Base-by-base conservation (phyloP, 2,797 vertebrate genomes). In the Amazona ochrocephala region DNA sequence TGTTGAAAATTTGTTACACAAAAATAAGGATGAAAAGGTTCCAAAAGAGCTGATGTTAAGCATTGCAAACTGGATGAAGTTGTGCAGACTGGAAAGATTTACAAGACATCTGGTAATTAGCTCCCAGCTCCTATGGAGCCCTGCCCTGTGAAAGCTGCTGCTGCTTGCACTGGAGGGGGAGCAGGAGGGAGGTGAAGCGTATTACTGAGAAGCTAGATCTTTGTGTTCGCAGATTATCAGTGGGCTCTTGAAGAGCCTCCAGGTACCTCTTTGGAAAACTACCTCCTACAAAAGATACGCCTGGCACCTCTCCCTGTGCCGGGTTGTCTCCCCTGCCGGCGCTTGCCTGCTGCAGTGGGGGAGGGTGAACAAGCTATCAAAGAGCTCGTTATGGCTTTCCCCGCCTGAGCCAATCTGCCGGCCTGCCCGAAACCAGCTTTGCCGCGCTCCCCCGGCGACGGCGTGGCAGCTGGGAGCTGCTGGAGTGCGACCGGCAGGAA, bases 61-160 rank as follows among this genome's bases (percentile, higher is more conserved):
- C 82, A 70, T 39, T 89, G 80, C 54, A 78, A 85, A 76, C 80
- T 90, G 86, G 56, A 85, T 92, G 84, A 90, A 95, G 26, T 90
- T 89, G 87, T 91, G 65, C 77, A 94, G 73, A 89, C 92, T 91
- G 70, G 85, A 95, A 92, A 82, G 67, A 78, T 94, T 96, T 90
- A 89, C 54, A 84, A 87, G 87, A 74, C 89, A 78, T 96, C 93
- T 95, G 89, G 85, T 90, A 91, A 95, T 96, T 95, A 91, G 79
- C 47, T 84, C 70, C 77, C 75, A 76, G 48, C 92, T 95, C 78
- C 65, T 87, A 53, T 27, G 56, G 71, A 90, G 83, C 61, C 70
- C 79, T 91, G 77, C 39, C 74, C 50, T 70, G 50, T 34, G 48
- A 76, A 75, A 73, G 73, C 76, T 94, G 85, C 80, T 79, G 60